Base-by-base conservation (phyloP, 2,888 invertebrate genomes). In the Himalopsyche japonica region DNA sequence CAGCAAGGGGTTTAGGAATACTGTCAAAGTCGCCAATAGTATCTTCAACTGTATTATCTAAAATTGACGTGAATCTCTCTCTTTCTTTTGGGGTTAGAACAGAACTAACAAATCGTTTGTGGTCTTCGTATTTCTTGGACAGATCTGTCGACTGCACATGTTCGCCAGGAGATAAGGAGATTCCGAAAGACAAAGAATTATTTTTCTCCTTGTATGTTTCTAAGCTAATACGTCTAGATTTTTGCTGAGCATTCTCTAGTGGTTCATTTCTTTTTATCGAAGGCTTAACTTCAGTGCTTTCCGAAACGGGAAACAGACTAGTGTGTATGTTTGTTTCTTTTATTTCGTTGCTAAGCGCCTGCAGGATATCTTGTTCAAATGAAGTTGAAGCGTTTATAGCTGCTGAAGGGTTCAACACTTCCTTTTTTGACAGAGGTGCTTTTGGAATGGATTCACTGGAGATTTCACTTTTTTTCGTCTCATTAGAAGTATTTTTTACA, bases 31-130 rank as follows among this genome's bases (percentile, higher is more conserved):
- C 91, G 18, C 90, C 90, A 86, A 89, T 90, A 80, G 90, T 90
- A 83, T 89, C 89, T 15, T 83, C 83, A 15, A 91, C 86, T 8
- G 89, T 88, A 82, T 90, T 86, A 88, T 89, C 90, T 64, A 88
- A 86, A 12, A 90, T 89, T 81, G 92, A 89, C 87, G 92, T 91
- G 86, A 92, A 92, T 84, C 92, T 89, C 89, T 92, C 92, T 85
- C 90, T 91, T 89, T 92, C 92, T 87, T 92, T 92, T 84, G 91
- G 91, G 0, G 92, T 92, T 80, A 92, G 89, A 87, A 91, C 92
- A 18, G 92, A 87, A 85, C 92, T 92, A 87, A 86, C 70, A 20
- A 84, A 76, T 57, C 77, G 34, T 12, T 79, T 76, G 78, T 85
- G 79, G 47, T 84, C 79, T 20, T 85, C 85, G 15, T 84, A 84